Evolutionary conservation across 2,888 invertebrate species (phyloP).

Genomic region (Drosophila peninsularis): DNA sequence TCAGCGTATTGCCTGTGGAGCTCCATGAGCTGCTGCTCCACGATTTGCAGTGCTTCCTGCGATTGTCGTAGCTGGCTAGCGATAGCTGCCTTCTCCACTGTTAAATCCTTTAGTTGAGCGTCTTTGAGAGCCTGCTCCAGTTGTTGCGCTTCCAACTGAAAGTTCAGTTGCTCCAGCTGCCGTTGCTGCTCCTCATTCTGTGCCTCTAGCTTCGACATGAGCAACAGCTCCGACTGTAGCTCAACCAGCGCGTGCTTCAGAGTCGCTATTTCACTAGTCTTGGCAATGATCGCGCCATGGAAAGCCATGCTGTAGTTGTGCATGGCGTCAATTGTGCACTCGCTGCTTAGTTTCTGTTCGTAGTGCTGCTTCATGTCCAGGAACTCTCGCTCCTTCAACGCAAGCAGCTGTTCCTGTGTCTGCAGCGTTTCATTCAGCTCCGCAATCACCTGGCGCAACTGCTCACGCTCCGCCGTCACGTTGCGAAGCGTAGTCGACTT

Average conservation of each 20-base stretch:
- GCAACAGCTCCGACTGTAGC: slow-evolving; percentile 65
- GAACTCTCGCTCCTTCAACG: slow-evolving; percentile 72
- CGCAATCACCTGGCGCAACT: slow-evolving; percentile 66
- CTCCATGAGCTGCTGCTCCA: slow-evolving; percentile 61
- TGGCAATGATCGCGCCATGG: slow-evolving; percentile 72
- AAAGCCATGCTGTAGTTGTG: slow-evolving; percentile 76
- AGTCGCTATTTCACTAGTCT: slow-evolving; percentile 72
- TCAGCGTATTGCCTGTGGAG: slow-evolving; percentile 67
- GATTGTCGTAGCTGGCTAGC: slow-evolving; percentile 33
- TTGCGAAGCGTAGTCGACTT: slow-evolving; percentile 49
- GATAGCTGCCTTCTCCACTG: slow-evolving; percentile 45
- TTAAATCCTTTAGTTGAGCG: slow-evolving; percentile 61
- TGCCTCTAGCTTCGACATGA: slow-evolving; percentile 63
- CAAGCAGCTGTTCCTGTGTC: slow-evolving; percentile 63
- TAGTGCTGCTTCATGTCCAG: slow-evolving; percentile 67
- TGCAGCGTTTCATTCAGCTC: slow-evolving; percentile 68
- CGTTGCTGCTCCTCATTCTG: slow-evolving; percentile 73
- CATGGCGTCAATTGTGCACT: slow-evolving; percentile 71
- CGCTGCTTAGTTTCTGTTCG: slow-evolving; percentile 61
- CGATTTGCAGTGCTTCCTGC: slow-evolving; percentile 34
- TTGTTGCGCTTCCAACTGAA: slow-evolving; percentile 60
- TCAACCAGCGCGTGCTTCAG: slow-evolving; percentile 69
- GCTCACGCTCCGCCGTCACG: slow-evolving; percentile 62
- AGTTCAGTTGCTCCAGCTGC: slow-evolving; percentile 70
- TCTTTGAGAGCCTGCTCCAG: slow-evolving; percentile 66